These are phyloP conservation scores for Orthosia gracilis DNA, from an alignment of 2,888 invertebrate species.

Conservation along the genomic window DNA sequence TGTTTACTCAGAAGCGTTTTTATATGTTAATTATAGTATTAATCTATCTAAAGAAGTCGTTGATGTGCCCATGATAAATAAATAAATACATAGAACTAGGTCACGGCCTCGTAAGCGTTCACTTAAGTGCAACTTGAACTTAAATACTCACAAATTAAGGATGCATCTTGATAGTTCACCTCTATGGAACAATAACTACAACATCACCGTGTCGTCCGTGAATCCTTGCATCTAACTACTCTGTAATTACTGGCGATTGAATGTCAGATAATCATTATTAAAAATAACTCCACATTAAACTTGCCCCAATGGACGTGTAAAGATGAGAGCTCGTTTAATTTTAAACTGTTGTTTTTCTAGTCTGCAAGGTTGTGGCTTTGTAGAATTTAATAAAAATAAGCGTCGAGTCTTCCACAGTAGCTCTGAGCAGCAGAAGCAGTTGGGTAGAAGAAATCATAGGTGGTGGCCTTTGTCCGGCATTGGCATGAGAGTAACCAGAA, in stretches of 20 bases:
- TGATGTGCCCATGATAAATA: no score
- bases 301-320: slow-evolving; percentile 6
- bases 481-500: no score
- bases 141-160: slow-evolving; percentile 35
- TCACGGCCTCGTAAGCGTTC: background rate
- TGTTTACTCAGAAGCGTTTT: no score
- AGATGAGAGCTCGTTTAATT: background rate
- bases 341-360: slow-evolving; percentile 1
- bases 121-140: slow-evolving; percentile 25
- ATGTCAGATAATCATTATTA: slow-evolving; percentile 41
- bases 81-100: slow-evolving; percentile 16
- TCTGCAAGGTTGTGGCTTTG: background rate
- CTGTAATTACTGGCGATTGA: slow-evolving; percentile 43
- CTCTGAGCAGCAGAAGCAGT: no score
- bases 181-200: slow-evolving; percentile 9
- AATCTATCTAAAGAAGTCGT: no score
- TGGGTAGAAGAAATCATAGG: no score
- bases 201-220: background rate
- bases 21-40: no score
- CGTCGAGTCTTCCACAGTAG: background rate
- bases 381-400: background rate
- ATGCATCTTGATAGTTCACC: slow-evolving; percentile 16
- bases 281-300: slow-evolving; percentile 37
- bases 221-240: slow-evolving; percentile 25
- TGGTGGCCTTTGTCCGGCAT: no score